Evolutionary conservation across 1,140 invertebrate genomes (phyloP).

Genomic region (Leptopilina boulardi): DNA sequence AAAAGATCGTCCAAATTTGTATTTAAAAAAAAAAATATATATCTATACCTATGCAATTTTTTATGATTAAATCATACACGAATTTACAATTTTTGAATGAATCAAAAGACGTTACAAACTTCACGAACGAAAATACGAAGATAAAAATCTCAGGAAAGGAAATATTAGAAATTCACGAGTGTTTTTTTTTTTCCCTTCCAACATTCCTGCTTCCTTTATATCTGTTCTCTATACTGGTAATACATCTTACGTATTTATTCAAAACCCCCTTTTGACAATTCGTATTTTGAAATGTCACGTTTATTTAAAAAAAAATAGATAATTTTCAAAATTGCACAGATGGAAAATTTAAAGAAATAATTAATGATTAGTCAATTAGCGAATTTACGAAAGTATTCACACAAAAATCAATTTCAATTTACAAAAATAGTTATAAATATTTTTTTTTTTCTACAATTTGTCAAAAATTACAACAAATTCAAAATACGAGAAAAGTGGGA

Average conservation of each 20-base stretch:
- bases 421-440: not conserved
- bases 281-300: not conserved
- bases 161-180: constrained; percentile 12
- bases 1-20: not conserved
- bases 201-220: constrained; percentile 11
- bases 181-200: not conserved
- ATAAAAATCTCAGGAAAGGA: not conserved
- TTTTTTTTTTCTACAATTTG: not conserved
- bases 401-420: no score
- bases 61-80: not conserved
- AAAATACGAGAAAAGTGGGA: not conserved
- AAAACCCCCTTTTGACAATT: not conserved
- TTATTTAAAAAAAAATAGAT: not conserved
- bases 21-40: not conserved
- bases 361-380: no score
- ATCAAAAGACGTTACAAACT: constrained; percentile 30
- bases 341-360: constrained; percentile 6
- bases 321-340: no score
- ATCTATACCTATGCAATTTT: not conserved
- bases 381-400: no score
- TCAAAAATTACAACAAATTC: not conserved
- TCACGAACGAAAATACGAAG: not conserved
- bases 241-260: constrained; percentile 9
- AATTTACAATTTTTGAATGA: not conserved
- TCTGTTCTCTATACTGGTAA: constrained; percentile 3